Evolutionary conservation across 2,888 invertebrate species (phyloP), one percentile per base, ranked within the genome.

Genomic region (Hypolimnas misippus): DNA sequence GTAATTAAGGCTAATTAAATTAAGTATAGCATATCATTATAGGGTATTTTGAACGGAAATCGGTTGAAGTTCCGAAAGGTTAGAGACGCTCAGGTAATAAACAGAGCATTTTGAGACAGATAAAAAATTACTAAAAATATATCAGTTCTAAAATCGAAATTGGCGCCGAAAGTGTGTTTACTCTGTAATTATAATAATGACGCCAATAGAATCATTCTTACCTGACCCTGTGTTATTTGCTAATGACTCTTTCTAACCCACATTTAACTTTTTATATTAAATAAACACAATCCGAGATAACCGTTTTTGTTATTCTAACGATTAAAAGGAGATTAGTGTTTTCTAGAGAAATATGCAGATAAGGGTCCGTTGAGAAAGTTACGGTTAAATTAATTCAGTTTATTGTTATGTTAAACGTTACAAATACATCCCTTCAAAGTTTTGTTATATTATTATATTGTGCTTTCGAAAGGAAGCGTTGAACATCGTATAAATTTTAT

Each of bases 101-200:
- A 66, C 61, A 60, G 54, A 55, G 63, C 58, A 63, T 66, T 62
- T 57, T 64, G 64, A 33, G 40, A 52, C 55, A 17, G 57, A 66
- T 63, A 65, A 70, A 70, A 66, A 59, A 59, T 52, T 60, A 63
- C 63, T n/a, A 65, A 75, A 74, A 73, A 73, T 71, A 68, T 66
- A 67, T 70, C 44, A 58, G 66, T 62, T 56, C 70, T 75, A 75
- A 77, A 75, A 75, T 72, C 62, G 52, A 82, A 83, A 79, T 82
- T 76, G 79, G 75, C 67, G 75, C 65, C 67, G 56, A 76, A 73
- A 74, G 71, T 74, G 71, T 86, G 81, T 84, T 88, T 83, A 73
- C 83, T 82, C 81, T 87, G 87, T 91, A 90, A 91, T 91, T 91
- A 91, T 84, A 75, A 81, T 88, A 89, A 90, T 91, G 25, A 49